Evolutionary conservation across 2,797 vertebrate genomes (phyloP), one percentile per base, ranked within the genome.

Genomic region (Enoplosus armatus): DNA sequence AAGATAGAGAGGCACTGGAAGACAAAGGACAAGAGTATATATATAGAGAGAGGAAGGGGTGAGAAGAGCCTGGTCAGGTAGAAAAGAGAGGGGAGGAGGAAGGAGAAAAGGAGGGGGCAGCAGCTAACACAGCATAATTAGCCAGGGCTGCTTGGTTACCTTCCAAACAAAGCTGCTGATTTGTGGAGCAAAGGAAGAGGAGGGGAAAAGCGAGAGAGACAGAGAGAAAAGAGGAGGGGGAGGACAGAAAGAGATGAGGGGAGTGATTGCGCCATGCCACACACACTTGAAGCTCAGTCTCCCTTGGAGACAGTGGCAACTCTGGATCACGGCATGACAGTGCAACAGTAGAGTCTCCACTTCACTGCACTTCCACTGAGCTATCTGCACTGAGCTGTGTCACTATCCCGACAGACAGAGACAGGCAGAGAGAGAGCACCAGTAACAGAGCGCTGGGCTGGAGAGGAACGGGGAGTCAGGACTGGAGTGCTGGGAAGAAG

Each of bases 101-200:
- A 20, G 65, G 75, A 82, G 85, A 20, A 35, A 65, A 80, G 64
- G 89, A 82, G 87, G 85, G 82, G 77, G 87, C 71, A 87, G 86
- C 64, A 87, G 93, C 92, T 84, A 93, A 89, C 84, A 69, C 93
- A 94, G 94, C 93, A 95, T 95, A 95, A 95, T 95, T 92, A 94
- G 79, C 72, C 75, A 1, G 58, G 88, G 93, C 94, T 95, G 94
- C 95, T 95, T 95, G 93, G 95, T 96, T 96, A 95, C 95, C 94
- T 92, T 94, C 93, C 94, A 96, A 96, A 95, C 95, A 96, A 94
- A 95, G 94, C 92, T 89, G 91, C 93, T 94, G 95, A 95, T 95
- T 94, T 92, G 93, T 90, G 79, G 92, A 94, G 92, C 87, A 82
- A 84, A 85, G 66, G 79, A 91, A 92, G 91, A 93, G 94, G 92